These are phyloP conservation scores for Hassar affinis DNA, from an alignment of 2,113 vertebrate genomes.

Conservation along the genomic window DNA sequence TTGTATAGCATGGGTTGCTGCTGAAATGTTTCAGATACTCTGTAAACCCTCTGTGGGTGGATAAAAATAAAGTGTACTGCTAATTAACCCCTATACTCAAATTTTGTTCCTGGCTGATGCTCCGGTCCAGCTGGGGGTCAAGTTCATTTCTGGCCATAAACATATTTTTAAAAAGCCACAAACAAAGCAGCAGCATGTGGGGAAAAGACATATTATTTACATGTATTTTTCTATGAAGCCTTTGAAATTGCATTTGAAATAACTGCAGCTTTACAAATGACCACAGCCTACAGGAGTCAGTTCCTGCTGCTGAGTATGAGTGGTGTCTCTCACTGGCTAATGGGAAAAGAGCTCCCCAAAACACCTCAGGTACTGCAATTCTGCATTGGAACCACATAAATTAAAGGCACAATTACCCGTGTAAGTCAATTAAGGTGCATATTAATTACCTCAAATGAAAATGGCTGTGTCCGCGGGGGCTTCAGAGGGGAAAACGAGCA, in stretches of 20 bases:
- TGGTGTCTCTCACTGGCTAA: not conserved
- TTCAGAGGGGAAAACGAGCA: constrained; percentile 30
- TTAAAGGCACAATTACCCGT: constrained; percentile 40
- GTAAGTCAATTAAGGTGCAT: constrained; percentile 51
- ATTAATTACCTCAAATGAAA: constrained; percentile 46
- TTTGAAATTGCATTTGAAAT: not conserved
- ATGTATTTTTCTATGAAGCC: not conserved
- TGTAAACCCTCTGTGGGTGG: too few relatives aligned
- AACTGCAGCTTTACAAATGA: not conserved
- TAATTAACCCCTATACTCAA: not conserved
- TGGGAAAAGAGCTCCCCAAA: not conserved
- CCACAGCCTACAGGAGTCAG: not conserved
- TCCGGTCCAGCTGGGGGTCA: not conserved
- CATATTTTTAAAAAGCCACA: not conserved
- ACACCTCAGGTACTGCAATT: constrained; percentile 28
- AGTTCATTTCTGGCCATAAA: not conserved
- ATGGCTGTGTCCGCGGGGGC: constrained; percentile 31
- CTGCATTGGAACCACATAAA: constrained; percentile 39
- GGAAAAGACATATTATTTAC: not conserved
- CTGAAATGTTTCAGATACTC: too few relatives aligned
- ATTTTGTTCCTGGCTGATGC: not conserved
- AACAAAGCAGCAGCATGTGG: not conserved
- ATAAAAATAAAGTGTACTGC: too few relatives aligned
- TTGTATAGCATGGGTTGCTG: too few relatives aligned
- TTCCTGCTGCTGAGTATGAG: not conserved